Evolutionary conservation across 2,888 invertebrate species (phyloP).

Genomic region (Abrostola triplasia): DNA sequence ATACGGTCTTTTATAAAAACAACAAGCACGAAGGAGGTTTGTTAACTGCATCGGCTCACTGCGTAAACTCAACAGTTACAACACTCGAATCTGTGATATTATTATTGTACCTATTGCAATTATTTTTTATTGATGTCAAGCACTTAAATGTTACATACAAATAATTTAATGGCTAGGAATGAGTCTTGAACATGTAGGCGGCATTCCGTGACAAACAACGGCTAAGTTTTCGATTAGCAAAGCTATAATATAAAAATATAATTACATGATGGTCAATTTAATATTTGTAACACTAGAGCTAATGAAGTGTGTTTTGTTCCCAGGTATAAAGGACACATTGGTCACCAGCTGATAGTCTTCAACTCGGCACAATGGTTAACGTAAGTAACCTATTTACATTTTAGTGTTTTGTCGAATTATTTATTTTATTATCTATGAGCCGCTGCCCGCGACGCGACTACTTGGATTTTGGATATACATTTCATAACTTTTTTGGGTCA

Average conservation of each 20-base stretch:
- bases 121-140: not conserved
- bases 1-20: too few species aligned
- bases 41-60: too few species aligned
- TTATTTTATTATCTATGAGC: not conserved
- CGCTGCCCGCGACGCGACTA: not conserved
- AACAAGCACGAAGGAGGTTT: too few species aligned
- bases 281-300: too few species aligned
- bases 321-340: slow-evolving; percentile 32
- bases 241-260: too few species aligned
- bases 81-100: not conserved
- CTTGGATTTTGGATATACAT: too few species aligned
- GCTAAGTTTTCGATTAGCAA: too few species aligned
- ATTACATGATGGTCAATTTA: too few species aligned
- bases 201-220: not conserved
- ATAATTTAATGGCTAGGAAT: not conserved
- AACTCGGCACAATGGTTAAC: slow-evolving; percentile 62
- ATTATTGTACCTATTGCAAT: not conserved
- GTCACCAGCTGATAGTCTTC: slow-evolving; percentile 9
- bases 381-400: slow-evolving; percentile 51
- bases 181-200: not conserved
- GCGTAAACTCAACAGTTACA: not conserved
- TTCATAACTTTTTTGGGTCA: too few species aligned
- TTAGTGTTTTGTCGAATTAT: not conserved
- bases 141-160: not conserved
- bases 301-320: slow-evolving; percentile 35